These are phyloP conservation scores for Oreochromis niloticus DNA, from an alignment of 2,113 vertebrate species.

Conservation along the genomic window DNA sequence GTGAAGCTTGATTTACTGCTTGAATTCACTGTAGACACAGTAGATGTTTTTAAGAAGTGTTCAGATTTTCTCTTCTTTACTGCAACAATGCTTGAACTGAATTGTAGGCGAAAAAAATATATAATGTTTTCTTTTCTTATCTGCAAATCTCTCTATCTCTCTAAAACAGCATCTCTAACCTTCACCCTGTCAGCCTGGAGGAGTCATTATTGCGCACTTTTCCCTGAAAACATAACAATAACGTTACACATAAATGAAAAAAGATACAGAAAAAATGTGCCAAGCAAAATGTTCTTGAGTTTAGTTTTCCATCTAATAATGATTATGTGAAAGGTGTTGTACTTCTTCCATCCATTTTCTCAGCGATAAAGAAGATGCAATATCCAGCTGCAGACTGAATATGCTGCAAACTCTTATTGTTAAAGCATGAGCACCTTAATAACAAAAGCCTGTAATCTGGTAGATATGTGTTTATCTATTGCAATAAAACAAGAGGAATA, in stretches of 20 bases:
- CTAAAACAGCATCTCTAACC: background rate
- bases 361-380: background rate
- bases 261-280: background rate
- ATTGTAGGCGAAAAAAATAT: background rate
- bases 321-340: background rate
- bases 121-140: background rate
- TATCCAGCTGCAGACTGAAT: background rate
- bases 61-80: background rate
- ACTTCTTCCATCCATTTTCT: background rate
- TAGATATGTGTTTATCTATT: background rate
- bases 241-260: background rate
- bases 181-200: background rate
- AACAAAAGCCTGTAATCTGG: background rate
- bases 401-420: background rate
- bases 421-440: background rate
- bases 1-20: background rate
- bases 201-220: background rate
- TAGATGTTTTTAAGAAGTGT: background rate
- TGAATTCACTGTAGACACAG: background rate
- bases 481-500: background rate
- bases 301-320: background rate
- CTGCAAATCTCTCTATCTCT: background rate
- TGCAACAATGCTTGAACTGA: background rate
- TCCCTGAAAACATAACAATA: background rate
- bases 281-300: background rate